Evolutionary conservation across 2,113 vertebrate genomes (phyloP).

Genomic region (Lutjanus erythropterus): DNA sequence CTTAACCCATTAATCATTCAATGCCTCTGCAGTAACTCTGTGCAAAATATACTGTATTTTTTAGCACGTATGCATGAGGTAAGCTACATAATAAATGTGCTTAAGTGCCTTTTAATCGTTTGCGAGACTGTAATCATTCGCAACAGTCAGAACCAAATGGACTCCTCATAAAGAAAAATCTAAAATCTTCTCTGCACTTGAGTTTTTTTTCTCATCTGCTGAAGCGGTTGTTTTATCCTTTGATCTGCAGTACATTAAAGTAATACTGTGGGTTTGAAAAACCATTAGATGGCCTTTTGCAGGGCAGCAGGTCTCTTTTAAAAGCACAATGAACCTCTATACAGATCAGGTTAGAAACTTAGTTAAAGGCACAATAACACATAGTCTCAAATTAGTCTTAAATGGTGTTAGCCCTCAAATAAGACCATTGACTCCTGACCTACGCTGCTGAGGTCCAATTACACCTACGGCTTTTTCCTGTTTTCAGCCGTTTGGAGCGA

Average conservation of each 20-base stretch:
- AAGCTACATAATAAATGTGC: slow-evolving; percentile 27
- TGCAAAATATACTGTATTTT: neutral
- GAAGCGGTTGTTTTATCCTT: slow-evolving; percentile 76
- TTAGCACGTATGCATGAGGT: neutral
- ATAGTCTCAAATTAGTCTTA: slow-evolving; percentile 81
- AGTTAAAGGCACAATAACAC: slow-evolving; percentile 80
- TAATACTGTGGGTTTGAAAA: slow-evolving; percentile 78
- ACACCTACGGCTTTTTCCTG: slow-evolving; percentile 69
- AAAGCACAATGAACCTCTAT: slow-evolving; percentile 79
- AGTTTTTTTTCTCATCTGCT: slow-evolving; percentile 48
- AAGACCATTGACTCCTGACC: slow-evolving; percentile 77
- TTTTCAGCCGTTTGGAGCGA: slow-evolving; percentile 58
- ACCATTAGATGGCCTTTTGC: slow-evolving; percentile 80
- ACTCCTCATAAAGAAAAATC: slow-evolving; percentile 63
- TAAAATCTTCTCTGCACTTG: slow-evolving; percentile 59
- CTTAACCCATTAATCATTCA: neutral
- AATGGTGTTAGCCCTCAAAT: slow-evolving; percentile 81
- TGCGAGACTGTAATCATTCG: slow-evolving; percentile 40
- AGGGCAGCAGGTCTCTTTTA: slow-evolving; percentile 78
- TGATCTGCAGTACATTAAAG: slow-evolving; percentile 80
- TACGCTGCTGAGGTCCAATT: slow-evolving; percentile 73
- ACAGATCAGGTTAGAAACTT: slow-evolving; percentile 80
- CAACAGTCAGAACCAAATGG: slow-evolving; percentile 59
- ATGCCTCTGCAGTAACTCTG: neutral
- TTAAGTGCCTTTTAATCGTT: slow-evolving; percentile 68